Conservation (phyloP, 2,888 invertebrate genomes). For the Zonitis immaculata region DNA sequence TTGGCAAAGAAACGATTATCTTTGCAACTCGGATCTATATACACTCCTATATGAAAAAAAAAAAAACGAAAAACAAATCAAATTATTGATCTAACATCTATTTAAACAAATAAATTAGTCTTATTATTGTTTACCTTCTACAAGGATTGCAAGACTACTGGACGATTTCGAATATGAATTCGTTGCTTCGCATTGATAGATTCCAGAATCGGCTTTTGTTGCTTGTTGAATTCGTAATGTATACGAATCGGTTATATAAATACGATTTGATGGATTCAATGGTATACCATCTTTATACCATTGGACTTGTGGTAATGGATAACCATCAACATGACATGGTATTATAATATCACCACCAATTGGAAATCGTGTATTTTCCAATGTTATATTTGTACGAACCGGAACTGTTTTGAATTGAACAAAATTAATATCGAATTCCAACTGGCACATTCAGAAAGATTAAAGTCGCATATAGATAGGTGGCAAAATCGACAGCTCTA, state of each 20-base stretch:
- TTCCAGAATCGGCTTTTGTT: conserved; percentile 66
- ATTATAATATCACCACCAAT: conserved; percentile 66
- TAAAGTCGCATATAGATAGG: no score
- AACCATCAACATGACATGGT: conserved; percentile 72
- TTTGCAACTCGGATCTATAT: conserved; percentile 74
- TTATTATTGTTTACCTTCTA: conserved; percentile 79
- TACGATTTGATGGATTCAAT: conserved; percentile 54
- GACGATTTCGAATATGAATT: conserved; percentile 67
- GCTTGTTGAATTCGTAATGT: conserved; percentile 55
- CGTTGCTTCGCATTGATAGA: conserved; percentile 76
- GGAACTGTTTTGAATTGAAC: no score
- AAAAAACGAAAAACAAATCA: conserved; percentile 2
- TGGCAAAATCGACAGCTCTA: no score
- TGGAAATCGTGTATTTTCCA: conserved; percentile 55
- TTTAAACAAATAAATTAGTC: not conserved
- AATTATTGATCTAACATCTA: not conserved
- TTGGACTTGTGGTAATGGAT: conserved; percentile 67
- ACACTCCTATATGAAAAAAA: conserved; percentile 54
- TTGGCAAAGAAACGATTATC: conserved; percentile 88
- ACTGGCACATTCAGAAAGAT: no score
- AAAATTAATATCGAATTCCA: no score
- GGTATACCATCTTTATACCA: conserved; percentile 76
- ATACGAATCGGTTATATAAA: conserved; percentile 62
- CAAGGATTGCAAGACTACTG: conserved; percentile 61
- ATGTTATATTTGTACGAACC: conserved; percentile 60